Evolutionary conservation across 2,888 invertebrate genomes (phyloP).

Genomic region (Zele albiditarsus): DNA sequence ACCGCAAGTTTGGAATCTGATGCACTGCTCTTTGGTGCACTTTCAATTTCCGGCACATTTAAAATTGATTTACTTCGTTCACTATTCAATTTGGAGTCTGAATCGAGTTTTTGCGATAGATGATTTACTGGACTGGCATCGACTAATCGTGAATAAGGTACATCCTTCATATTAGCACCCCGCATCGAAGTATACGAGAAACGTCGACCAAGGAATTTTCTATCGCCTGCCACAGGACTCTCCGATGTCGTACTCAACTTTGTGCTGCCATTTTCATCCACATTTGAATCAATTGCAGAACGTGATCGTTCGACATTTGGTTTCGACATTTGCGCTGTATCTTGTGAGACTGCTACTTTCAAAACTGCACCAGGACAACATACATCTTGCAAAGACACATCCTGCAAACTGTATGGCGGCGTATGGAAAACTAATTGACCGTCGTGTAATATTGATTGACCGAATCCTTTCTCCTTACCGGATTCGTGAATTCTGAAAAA

Average conservation of each 20-base stretch:
- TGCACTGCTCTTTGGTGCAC: conserved; percentile 85
- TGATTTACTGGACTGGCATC: conserved; percentile 77
- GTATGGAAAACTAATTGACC: conserved; percentile 92
- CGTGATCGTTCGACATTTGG: conserved; percentile 68
- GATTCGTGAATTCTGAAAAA: conserved; percentile 80
- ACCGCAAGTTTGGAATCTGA: conserved; percentile 90
- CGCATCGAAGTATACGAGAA: conserved; percentile 79
- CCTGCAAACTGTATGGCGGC: conserved; percentile 87
- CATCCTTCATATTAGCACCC: conserved; percentile 77
- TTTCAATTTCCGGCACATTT: conserved; percentile 73
- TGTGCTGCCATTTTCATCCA: conserved; percentile 59
- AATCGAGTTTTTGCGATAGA: conserved; percentile 79
- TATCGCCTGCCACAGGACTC: conserved; percentile 71
- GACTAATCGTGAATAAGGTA: conserved; percentile 86
- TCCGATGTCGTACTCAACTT: conserved; percentile 67
- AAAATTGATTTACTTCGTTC: conserved; percentile 73
- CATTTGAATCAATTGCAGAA: conserved; percentile 64
- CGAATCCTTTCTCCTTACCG: conserved; percentile 91
- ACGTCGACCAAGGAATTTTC: conserved; percentile 75
- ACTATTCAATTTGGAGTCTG: conserved; percentile 81
- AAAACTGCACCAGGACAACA: conserved; percentile 56
- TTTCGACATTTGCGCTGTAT: conserved; percentile 58
- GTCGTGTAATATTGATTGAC: conserved; percentile 93
- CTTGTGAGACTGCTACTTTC: conserved; percentile 60
- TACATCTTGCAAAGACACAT: conserved; percentile 83